Percentiles rank a stretch among this genome's conserved stretches.
Evolutionary conservation across 2,113 vertebrate species (phyloP).

Genomic region (Procavia capensis): DNA sequence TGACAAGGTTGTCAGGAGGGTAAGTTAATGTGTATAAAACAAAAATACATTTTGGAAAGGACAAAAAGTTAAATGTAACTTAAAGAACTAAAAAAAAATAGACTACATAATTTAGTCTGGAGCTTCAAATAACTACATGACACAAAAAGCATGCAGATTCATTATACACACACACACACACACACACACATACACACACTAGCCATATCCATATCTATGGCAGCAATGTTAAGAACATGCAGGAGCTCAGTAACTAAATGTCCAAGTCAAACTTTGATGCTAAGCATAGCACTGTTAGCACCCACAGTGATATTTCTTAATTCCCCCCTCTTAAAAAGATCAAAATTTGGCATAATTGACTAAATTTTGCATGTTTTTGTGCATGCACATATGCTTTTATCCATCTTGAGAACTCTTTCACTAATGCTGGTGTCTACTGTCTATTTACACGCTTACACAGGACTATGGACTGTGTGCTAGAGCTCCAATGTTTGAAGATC

Average conservation of each 20-base stretch:
- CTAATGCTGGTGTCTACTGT: slow-evolving; percentile 33
- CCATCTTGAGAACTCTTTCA: not conserved
- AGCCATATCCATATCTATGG: not conserved
- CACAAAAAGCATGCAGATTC: not conserved
- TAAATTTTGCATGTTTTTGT: not conserved
- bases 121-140: not conserved
- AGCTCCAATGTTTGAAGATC: slow-evolving; percentile 67
- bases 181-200: too few relatives aligned
- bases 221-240: not conserved
- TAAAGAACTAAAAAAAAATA: not conserved
- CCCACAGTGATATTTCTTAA: not conserved
- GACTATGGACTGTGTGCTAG: slow-evolving; percentile 60
- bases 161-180: too few relatives aligned
- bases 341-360: not conserved
- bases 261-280: slow-evolving; percentile 18
- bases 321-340: not conserved
- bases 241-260: not conserved
- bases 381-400: not conserved
- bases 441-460: not conserved
- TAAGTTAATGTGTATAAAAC: not conserved
- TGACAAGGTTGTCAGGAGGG: not conserved
- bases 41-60: not conserved
- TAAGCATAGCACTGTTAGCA: not conserved
- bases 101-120: not conserved
- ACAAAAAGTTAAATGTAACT: not conserved